These are phyloP conservation scores for Drosophila borborema DNA, from an alignment of 2,888 invertebrate genomes.

Conservation along the genomic window DNA sequence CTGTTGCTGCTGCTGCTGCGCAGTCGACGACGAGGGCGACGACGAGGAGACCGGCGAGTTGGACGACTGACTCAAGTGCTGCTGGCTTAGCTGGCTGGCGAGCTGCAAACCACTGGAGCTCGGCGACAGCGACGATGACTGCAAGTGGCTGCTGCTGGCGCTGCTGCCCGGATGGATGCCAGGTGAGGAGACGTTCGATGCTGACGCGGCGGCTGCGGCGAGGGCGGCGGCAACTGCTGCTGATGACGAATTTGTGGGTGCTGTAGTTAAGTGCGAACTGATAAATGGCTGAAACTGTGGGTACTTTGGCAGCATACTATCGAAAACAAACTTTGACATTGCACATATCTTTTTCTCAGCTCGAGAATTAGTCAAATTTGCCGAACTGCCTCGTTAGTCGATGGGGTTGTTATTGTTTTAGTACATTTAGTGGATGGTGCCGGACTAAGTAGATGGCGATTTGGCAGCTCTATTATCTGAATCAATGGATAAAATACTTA, in stretches of 20 bases:
- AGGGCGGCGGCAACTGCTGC: conserved; percentile 89
- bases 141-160: conserved; percentile 82
- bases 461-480: conserved; percentile 28
- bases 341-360: conserved; percentile 86
- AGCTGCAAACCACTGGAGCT: conserved; percentile 70
- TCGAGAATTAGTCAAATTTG: conserved; percentile 55
- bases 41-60: conserved; percentile 85
- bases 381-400: conserved; percentile 53
- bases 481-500: conserved; percentile 8
- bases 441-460: background rate
- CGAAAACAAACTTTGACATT: conserved; percentile 99
- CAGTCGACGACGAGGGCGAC: conserved; percentile 82
- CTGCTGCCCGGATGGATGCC: conserved; percentile 71
- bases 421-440: conserved; percentile 17
- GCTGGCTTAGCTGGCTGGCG: conserved; percentile 60
- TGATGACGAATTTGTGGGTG: conserved; percentile 87
- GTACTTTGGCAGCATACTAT: conserved; percentile 99
- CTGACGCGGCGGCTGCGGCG: conserved; percentile 83
- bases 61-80: conserved; percentile 81
- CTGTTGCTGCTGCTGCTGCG: conserved; percentile 61
- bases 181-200: conserved; percentile 78
- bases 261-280: conserved; percentile 85
- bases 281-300: conserved; percentile 89
- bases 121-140: conserved; percentile 76
- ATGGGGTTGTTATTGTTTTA: conserved; percentile 34